Percentiles rank a stretch among this genome's conserved stretches.
These are phyloP conservation scores for Upupa epops DNA, from an alignment of 2,113 vertebrate species.

Conservation along the genomic window DNA sequence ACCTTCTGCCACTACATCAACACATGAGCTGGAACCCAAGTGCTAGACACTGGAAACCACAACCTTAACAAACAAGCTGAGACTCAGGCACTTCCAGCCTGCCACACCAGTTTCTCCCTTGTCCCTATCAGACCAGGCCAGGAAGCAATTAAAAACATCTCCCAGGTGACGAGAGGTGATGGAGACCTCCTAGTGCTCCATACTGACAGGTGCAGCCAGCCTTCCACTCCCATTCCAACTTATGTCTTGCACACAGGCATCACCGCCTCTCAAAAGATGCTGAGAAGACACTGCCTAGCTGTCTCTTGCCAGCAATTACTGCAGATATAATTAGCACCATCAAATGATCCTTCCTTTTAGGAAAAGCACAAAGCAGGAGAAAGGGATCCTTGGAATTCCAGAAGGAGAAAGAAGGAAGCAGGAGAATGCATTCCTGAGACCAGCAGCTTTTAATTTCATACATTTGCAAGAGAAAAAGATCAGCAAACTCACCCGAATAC, in stretches of 20 bases:
- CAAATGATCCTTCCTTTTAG: background rate
- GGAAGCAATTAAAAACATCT: background rate
- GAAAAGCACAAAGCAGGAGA: background rate
- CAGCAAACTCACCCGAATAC: slow-evolving; percentile 87
- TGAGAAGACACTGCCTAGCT: background rate
- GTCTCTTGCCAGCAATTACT: slow-evolving; percentile 1
- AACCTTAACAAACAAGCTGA: background rate
- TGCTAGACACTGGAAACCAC: accelerated
- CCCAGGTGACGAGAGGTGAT: background rate
- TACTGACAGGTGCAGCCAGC: background rate
- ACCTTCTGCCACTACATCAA: background rate
- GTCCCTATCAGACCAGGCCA: background rate
- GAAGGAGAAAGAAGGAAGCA: background rate
- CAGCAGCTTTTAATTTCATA: background rate
- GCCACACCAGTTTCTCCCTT: background rate
- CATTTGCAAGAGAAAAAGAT: background rate
- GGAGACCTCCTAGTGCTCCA: background rate
- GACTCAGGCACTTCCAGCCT: background rate
- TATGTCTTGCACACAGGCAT: background rate
- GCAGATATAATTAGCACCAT: slow-evolving; percentile 4
- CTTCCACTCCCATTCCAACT: background rate
- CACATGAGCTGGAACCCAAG: background rate
- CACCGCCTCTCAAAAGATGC: background rate
- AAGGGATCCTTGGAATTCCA: background rate
- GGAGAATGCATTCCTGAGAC: background rate